Base-by-base conservation (phyloP, 1,140 invertebrate genomes). In the Pseudomyrmex pallidus region DNA sequence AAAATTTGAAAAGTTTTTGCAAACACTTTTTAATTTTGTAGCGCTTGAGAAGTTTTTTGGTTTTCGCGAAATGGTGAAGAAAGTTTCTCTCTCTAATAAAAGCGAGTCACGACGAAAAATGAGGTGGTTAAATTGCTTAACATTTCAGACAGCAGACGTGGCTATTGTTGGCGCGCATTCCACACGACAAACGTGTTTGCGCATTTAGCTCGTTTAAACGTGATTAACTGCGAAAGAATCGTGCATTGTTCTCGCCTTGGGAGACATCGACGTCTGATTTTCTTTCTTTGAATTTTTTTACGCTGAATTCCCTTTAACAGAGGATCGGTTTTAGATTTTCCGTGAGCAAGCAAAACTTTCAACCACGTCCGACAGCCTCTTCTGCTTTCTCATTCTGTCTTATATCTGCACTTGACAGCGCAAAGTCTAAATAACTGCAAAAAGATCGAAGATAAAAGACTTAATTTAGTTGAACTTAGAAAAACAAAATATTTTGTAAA, bases 191-290 rank as follows among this genome's bases (percentile, higher is more conserved):
- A 64, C 25, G 59, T 74, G 73, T 62, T 74, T 46, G 20, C 10
- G 44, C 59, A 63, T 48, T 61, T 74, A 61, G 57, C 35, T 74
- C 57, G n/a, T 9, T 64, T 46, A 54, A 76, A 66, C 12, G 61
- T 66, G 74, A 66, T 76, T 76, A 76, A 66, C 25, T 66, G n/a
- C 12, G 35, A 66, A 17, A 66, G 61, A 76, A 76, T 76, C 48
- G 61, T 20, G 46, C 61, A 20, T 63, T 25, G 17, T 13, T 44
- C 57, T 17, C 44, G 72, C 44, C 15, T 17, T n/a, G 12, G 9
- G 22, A 2, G 72, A 62, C 20, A 20, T 22, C 46, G 46, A 20
- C 17, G 20, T 52, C 15, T 61, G 56, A 15, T 62, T 61, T 22
- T 0, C 20, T 35, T 48, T 20, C 25, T 46, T 76, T 46, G 35